Evolutionary conservation across 2,797 vertebrate genomes (phyloP), one percentile per base, ranked within the genome.

Genomic region (Sebastes iracundus): DNA sequence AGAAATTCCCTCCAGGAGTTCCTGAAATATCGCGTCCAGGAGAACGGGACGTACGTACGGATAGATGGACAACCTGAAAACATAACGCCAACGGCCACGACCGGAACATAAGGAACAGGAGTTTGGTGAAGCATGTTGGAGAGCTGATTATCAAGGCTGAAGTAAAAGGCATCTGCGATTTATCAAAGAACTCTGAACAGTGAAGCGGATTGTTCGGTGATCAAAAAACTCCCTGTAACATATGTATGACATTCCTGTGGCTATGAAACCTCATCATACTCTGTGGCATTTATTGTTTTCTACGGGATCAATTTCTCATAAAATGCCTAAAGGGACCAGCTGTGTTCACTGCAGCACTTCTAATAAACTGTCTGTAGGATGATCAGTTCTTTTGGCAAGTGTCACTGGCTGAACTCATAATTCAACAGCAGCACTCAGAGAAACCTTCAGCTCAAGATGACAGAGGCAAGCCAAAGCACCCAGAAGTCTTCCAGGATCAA

Each of bases 401-500:
- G 64, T 74, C 65, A 53, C 27, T 11, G 4, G 16, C 18, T 20
- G 56, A 68, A 23, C 23, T 32, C 27, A 56, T 35, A 58, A 64
- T 78, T 73, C 23, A 67, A 56, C 53, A 55, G 55, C 25, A 22
- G 5, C 28, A 61, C 59, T 35, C 62, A 53, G 5, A n/a, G 20
- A 49, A 68, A 72, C 7, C 10, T 73, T 55, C 38, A 33, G 42
- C 30, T 42, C 6, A 55, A 22, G 32, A 23, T 69, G 13, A 49
- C 56, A 22, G 42, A 69, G 63, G 55, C 20, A 63, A 63, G 32
- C 16, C 25, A 12, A 65, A 12, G 8, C n/a, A 30, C 32, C 38
- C 28, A 67, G 20, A 80, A 11, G 70, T 80, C 58, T 62, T 38
- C 72, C 33, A 49, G 4, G 55, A 76, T 53, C 38, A 61, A 70